A percentile compares a stretch with the other conserved stretches of the same genome.
These are phyloP conservation scores for Lepilemur septentrionalis DNA, from an alignment of 2,797 vertebrate genomes.

Conservation along the genomic window DNA sequence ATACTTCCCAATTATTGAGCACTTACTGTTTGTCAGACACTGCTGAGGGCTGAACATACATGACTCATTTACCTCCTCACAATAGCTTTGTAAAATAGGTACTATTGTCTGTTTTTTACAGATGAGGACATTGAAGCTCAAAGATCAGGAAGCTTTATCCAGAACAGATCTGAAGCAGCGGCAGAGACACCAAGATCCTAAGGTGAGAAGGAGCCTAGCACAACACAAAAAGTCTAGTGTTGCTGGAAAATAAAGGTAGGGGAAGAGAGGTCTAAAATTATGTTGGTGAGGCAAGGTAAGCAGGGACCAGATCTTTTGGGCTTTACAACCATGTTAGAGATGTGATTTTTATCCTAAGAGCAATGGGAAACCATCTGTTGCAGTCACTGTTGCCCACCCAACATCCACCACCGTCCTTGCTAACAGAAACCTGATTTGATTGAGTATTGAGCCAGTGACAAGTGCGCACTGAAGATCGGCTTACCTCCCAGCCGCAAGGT, in stretches of 20 bases:
- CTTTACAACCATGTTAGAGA: background rate
- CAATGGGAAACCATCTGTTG: background rate
- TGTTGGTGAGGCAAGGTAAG: background rate
- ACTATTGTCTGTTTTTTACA: background rate
- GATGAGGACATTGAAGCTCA: background rate
- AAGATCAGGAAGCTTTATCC: background rate
- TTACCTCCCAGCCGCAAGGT: background rate
- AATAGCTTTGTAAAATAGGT: slow-evolving; percentile 1
- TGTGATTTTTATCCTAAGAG: background rate
- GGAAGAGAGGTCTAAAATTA: background rate
- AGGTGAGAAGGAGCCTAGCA: background rate
- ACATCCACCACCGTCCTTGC: background rate
- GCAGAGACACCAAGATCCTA: slow-evolving; percentile 10
- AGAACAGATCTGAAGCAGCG: background rate
- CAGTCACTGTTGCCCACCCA: background rate
- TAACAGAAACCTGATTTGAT: slow-evolving; percentile 43
- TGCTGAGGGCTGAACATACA: background rate
- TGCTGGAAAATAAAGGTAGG: background rate
- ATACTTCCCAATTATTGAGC: background rate
- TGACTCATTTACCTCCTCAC: background rate
- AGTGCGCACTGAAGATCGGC: background rate
- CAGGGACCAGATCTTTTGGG: background rate
- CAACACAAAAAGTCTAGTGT: background rate
- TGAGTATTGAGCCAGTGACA: background rate
- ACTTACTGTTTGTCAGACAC: background rate